Percentiles rank a stretch among this genome's conserved stretches.
phyloP scores from a whole-genome alignment of 2,797 vertebrate genomes.

The Valencia hispanica region DNA sequence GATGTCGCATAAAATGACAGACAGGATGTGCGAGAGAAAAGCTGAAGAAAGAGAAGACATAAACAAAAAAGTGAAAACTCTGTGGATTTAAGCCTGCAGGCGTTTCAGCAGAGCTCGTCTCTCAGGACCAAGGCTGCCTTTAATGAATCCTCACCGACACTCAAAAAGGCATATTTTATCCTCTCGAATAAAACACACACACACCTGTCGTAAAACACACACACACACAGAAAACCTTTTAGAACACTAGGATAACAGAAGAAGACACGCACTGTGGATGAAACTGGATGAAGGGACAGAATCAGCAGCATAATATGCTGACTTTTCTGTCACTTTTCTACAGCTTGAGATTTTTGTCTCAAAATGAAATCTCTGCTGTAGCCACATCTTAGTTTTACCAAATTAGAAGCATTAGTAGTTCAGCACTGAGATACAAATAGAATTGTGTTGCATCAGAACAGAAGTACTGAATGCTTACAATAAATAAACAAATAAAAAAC shows the following conservation, averaged over 20 bases:
- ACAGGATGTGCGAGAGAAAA: constrained; percentile 15
- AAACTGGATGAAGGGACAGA: neutral
- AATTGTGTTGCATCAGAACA: neutral
- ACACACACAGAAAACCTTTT: constrained; percentile 1
- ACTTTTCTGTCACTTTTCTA: constrained; percentile 15
- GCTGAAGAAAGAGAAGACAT: constrained; percentile 20
- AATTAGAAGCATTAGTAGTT: neutral
- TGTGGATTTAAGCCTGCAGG: constrained; percentile 65
- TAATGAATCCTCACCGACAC: constrained; percentile 50
- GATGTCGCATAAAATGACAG: neutral
- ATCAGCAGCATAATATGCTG: neutral
- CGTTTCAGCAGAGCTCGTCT: constrained; percentile 62
- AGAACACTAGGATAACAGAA: constrained; percentile 4
- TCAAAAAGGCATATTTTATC: constrained; percentile 24
- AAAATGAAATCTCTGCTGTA: neutral
- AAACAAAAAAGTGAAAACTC: constrained; percentile 32
- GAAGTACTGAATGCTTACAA: neutral
- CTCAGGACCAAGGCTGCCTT: constrained; percentile 52
- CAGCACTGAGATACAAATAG: neutral
- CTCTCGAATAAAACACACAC: constrained; percentile 10
- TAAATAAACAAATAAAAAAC: neutral
- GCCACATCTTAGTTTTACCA: neutral
- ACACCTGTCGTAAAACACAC: neutral
- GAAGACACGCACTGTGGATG: neutral
- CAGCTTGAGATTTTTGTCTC: neutral